Evolutionary conservation across 30 jellyfish, hydroid and myxozoan species (phyloP).

Genomic region (Aurelia sp.): DNA sequence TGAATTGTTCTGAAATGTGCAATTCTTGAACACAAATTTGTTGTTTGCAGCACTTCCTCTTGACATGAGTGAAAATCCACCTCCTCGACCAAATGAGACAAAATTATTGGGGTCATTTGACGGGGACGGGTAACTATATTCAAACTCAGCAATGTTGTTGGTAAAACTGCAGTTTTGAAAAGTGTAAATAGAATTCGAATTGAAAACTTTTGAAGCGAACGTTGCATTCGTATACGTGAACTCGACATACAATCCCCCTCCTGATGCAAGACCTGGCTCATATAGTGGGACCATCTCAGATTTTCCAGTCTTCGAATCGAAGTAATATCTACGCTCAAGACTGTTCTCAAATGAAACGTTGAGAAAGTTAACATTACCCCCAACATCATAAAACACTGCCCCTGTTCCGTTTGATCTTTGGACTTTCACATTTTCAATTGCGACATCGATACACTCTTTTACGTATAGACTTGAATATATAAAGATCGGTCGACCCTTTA

Average conservation of each 20-base stretch:
- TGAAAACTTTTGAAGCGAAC: neutral
- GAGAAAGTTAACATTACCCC: conserved; percentile 36
- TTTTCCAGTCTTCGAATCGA: neutral
- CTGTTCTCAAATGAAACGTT: conserved; percentile 11
- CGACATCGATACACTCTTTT: conserved; percentile 15
- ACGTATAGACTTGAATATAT: conserved; percentile 36
- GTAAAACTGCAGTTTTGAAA: conserved; percentile 35
- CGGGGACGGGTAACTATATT: conserved; percentile 32
- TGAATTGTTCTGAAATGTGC: conserved; percentile 42
- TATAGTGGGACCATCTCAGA: neutral
- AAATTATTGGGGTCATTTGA: conserved; percentile 24
- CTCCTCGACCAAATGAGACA: conserved; percentile 79
- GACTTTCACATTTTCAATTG: conserved; percentile 6
- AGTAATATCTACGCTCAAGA: neutral
- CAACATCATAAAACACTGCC: conserved; percentile 55
- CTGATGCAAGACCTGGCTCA: conserved; percentile 49
- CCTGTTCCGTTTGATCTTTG: conserved; percentile 51
- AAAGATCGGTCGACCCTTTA: conserved; percentile 8
- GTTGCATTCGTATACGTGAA: conserved; percentile 19
- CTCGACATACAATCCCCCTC: conserved; percentile 79
- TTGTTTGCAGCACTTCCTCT: conserved; percentile 54
- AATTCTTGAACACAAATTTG: conserved; percentile 21
- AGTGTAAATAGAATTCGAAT: conserved; percentile 1
- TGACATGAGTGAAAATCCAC: conserved; percentile 56
- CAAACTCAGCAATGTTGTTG: conserved; percentile 51